Evolutionary conservation across 2,888 invertebrate genomes (phyloP).

Genomic region (Dryobotodes eremita): DNA sequence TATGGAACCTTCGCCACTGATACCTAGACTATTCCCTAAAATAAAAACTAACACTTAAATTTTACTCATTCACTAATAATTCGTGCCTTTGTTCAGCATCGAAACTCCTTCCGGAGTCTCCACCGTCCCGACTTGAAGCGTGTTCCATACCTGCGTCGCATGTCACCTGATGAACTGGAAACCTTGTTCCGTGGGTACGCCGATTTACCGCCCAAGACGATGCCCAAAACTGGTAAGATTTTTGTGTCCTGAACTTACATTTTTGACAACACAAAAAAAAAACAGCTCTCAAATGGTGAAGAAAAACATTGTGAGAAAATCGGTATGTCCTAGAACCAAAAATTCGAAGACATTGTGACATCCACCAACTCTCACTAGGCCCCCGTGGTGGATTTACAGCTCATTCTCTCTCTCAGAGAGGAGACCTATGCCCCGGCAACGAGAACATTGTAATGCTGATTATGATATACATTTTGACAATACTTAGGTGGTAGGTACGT

Average conservation of each 20-base stretch:
- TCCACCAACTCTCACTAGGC: not conserved
- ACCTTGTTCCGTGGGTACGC: slow-evolving; percentile 84
- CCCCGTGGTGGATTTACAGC: not conserved
- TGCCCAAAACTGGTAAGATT: slow-evolving; percentile 68
- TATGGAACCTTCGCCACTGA: too few relatives aligned
- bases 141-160: slow-evolving; percentile 85
- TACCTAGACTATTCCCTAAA: not conserved
- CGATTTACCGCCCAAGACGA: slow-evolving; percentile 73
- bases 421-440: not conserved
- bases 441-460: not conserved
- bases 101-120: slow-evolving; percentile 87
- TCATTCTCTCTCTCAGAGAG: not conserved
- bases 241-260: not conserved
- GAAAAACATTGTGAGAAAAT: not conserved
- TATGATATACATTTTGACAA: not conserved
- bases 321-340: not conserved
- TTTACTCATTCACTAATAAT: not conserved
- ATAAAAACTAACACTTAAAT: not conserved
- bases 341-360: not conserved
- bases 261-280: not conserved
- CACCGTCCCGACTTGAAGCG: slow-evolving; percentile 88
- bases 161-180: slow-evolving; percentile 86
- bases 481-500: not conserved
- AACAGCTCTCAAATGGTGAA: not conserved
- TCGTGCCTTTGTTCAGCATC: slow-evolving; percentile 74